phyloP scores from a whole-genome alignment of 2,797 vertebrate genomes.

The Scolopax rusticola region DNA sequence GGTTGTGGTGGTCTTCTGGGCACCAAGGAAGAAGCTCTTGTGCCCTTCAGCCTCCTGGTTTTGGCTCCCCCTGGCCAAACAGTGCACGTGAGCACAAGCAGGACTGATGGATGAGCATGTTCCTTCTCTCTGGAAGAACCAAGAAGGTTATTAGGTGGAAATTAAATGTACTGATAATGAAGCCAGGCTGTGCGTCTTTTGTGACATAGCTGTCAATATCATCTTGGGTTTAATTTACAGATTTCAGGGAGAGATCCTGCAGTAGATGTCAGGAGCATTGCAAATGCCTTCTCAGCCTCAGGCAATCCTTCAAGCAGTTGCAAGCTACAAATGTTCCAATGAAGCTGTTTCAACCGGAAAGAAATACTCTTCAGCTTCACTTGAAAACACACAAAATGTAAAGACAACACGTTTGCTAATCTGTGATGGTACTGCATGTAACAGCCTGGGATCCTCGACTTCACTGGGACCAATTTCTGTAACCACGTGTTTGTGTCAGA shows the following conservation, averaged over 20 bases:
- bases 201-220: not conserved
- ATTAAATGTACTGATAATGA: not conserved
- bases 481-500: not conserved
- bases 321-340: conserved; percentile 15
- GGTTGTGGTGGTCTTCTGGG: not conserved
- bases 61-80: not conserved
- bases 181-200: not conserved
- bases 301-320: conserved; percentile 26
- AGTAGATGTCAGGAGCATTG: not conserved
- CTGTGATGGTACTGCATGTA: not conserved
- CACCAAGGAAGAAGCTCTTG: not conserved
- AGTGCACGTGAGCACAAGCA: fast-evolving
- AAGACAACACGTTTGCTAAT: not conserved
- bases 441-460: not conserved
- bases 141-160: not conserved
- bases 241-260: conserved; percentile 4
- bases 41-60: not conserved
- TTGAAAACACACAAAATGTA: not conserved
- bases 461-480: not conserved
- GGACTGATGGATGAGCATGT: not conserved
- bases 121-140: not conserved
- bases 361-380: not conserved
- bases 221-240: not conserved
- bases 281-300: conserved; percentile 35
- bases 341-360: conserved; percentile 11